A percentile compares a stretch with the other conserved stretches of the same genome.
phyloP scores from a whole-genome alignment of 2,797 vertebrate genomes.

The Hydrocynus forskahlii region DNA sequence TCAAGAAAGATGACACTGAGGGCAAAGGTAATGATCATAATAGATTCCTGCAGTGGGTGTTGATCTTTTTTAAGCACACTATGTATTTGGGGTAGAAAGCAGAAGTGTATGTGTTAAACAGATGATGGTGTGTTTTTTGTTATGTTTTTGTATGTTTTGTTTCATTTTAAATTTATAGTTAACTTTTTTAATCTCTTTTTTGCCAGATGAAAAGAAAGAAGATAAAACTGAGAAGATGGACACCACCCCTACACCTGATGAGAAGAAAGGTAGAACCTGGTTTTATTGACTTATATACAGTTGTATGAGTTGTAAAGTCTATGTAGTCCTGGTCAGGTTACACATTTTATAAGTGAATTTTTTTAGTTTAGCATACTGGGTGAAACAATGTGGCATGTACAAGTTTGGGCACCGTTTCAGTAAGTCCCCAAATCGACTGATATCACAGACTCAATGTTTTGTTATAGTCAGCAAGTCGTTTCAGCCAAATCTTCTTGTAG shows the following conservation, averaged over 20 bases:
- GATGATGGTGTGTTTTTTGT: too few relatives aligned
- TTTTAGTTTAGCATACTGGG: too few relatives aligned
- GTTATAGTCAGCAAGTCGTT: too few relatives aligned
- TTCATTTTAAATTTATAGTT: neutral
- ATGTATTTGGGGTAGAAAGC: neutral
- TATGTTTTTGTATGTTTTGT: too few relatives aligned
- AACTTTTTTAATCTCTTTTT: neutral
- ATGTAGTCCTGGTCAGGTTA: too few relatives aligned
- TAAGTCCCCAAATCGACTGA: too few relatives aligned
- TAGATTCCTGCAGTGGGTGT: neutral
- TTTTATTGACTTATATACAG: neutral
- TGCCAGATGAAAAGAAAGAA: constrained; percentile 73
- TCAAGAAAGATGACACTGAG: constrained; percentile 68
- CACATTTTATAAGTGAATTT: too few relatives aligned
- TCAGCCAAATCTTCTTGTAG: too few relatives aligned
- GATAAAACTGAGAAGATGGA: constrained; percentile 78
- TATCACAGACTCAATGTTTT: too few relatives aligned
- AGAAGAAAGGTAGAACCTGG: constrained; percentile 78
- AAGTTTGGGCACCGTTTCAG: too few relatives aligned
- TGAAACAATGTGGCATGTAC: too few relatives aligned
- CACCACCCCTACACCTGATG: constrained; percentile 75
- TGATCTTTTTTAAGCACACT: neutral
- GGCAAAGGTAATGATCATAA: constrained; percentile 71
- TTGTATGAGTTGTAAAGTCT: too few relatives aligned
- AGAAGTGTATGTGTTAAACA: neutral